Percentiles rank a stretch among this genome's conserved stretches.
phyloP scores from a whole-genome alignment of 2,797 vertebrate species.

The Ibycter americanus region DNA sequence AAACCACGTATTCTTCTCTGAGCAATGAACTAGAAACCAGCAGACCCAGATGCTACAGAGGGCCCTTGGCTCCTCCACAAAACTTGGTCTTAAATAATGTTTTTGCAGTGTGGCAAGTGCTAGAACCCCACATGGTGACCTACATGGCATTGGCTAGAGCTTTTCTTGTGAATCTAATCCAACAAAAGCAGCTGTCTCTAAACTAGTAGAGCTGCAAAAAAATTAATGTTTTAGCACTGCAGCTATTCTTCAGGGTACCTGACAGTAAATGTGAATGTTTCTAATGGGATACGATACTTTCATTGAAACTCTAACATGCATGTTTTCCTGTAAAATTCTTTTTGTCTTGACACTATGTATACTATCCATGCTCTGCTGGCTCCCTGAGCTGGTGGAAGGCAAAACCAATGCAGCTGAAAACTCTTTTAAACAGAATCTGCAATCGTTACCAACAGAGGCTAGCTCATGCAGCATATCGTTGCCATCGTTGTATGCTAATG shows the following conservation, averaged over 20 bases:
- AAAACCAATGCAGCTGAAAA: neutral
- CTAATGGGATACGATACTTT: neutral
- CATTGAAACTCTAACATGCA: neutral
- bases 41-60: conserved; percentile 37
- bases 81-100: conserved; percentile 44
- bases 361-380: neutral
- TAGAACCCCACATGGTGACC: conserved; percentile 56
- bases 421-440: neutral
- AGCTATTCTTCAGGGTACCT: neutral
- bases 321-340: neutral
- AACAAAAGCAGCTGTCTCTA: conserved; percentile 61
- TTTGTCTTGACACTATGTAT: neutral
- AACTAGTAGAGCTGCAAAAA: conserved; percentile 21
- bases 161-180: conserved; percentile 46
- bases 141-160: conserved; percentile 30
- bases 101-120: conserved; percentile 13
- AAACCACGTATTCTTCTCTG: conserved; percentile 33
- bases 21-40: conserved; percentile 33
- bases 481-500: neutral
- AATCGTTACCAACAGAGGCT: fast-evolving
- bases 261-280: neutral
- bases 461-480: neutral
- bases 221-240: neutral
- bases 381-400: neutral
- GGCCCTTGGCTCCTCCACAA: conserved; percentile 10